Evolutionary conservation across 2,888 invertebrate genomes (phyloP).

Genomic region (Dimorphilus gyrociliatus): DNA sequence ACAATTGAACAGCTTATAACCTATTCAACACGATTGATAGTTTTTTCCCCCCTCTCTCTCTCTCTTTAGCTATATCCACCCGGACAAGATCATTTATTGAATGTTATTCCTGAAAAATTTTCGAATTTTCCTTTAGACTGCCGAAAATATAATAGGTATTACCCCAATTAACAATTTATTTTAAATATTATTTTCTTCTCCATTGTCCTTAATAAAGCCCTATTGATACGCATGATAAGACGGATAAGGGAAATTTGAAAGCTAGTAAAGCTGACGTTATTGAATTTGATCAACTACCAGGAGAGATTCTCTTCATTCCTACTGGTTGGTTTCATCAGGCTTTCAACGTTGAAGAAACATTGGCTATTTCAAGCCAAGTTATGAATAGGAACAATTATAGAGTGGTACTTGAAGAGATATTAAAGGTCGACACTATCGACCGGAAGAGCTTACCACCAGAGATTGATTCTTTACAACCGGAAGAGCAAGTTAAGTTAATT

Average conservation of each 20-base stretch:
- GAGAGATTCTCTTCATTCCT: constrained; percentile 33
- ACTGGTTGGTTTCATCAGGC: constrained; percentile 37
- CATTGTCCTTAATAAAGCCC: background rate
- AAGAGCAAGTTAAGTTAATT: constrained; percentile 22
- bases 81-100: constrained; percentile 30
- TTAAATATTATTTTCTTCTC: background rate
- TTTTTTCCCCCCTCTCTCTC: background rate
- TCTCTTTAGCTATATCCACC: constrained; percentile 26
- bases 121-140: constrained; percentile 35
- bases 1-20: no score
- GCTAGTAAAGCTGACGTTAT: constrained; percentile 15
- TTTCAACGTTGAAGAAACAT: constrained; percentile 28
- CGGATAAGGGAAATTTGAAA: background rate
- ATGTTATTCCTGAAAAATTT: constrained; percentile 12
- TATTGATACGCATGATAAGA: no score
- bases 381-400: constrained; percentile 33
- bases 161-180: constrained; percentile 1
- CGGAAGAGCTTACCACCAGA: constrained; percentile 17
- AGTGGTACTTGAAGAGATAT: constrained; percentile 30
- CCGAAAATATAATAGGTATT: constrained; percentile 31
- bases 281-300: constrained; percentile 28
- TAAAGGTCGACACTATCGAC: constrained; percentile 23
- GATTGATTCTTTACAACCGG: constrained; percentile 17
- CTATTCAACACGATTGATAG: no score
- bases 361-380: constrained; percentile 30